These are phyloP conservation scores for Hippotragus niger DNA, from an alignment of 2,113 vertebrate species.

Conservation along the genomic window DNA sequence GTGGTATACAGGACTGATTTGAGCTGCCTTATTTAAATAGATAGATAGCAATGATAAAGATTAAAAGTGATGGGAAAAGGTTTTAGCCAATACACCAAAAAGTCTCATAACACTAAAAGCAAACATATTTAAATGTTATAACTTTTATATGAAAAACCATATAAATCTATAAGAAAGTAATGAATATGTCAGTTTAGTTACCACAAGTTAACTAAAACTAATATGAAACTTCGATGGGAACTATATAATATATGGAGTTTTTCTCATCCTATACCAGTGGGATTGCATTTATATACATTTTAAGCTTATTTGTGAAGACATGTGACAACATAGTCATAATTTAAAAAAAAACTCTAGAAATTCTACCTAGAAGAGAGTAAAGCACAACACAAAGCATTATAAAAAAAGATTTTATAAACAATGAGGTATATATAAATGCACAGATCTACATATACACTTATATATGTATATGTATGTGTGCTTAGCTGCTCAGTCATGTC, in stretches of 20 bases:
- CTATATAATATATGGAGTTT: background rate
- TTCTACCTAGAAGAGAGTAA: background rate
- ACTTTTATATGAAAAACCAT: background rate
- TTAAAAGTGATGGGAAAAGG: background rate
- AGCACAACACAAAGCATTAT: background rate
- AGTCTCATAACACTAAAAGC: background rate
- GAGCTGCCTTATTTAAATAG: background rate
- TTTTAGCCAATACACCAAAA: background rate
- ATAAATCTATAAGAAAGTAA: background rate
- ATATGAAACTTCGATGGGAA: background rate
- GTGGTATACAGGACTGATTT: background rate
- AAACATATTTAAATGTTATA: background rate
- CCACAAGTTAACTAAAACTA: background rate
- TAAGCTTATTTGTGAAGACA: background rate
- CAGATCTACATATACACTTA: background rate
- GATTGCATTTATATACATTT: background rate
- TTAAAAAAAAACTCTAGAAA: background rate
- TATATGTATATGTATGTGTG: background rate
- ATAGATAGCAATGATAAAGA: background rate
- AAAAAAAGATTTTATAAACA: background rate
- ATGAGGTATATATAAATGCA: background rate
- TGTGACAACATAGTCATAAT: background rate
- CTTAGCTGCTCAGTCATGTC: background rate
- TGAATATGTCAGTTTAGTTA: background rate
- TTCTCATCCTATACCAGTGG: background rate